Conservation (phyloP, 1,140 invertebrate species). For the Venustaconcha ellipsiformis region DNA sequence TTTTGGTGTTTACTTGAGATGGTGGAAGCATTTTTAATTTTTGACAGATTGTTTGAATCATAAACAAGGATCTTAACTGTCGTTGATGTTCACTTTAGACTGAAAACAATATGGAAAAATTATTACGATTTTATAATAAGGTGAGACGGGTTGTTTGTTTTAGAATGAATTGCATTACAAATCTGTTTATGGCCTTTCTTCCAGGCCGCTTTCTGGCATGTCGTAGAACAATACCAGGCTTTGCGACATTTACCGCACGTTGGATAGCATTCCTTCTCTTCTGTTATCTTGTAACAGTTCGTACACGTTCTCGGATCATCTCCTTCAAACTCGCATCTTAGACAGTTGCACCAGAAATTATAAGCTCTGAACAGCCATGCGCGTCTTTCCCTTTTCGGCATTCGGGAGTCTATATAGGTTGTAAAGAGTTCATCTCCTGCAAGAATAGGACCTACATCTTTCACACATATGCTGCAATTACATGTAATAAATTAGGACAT, state of each 20-base stretch:
- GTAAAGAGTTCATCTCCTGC: constrained; percentile 24
- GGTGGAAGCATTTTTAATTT: too few relatives aligned
- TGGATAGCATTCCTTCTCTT: constrained; percentile 29
- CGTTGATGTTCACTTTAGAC: too few relatives aligned
- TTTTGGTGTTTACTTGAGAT: too few relatives aligned
- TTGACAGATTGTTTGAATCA: too few relatives aligned
- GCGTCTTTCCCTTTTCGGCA: constrained; percentile 26
- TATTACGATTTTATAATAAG: too few relatives aligned
- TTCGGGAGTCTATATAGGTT: constrained; percentile 33
- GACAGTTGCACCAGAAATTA: constrained; percentile 56
- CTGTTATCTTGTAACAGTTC: constrained; percentile 41
- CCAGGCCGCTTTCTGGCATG: constrained; percentile 57
- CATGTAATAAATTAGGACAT: too few relatives aligned
- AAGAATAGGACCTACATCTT: too few relatives aligned
- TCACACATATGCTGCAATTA: too few relatives aligned
- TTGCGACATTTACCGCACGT: constrained; percentile 47
- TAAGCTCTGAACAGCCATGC: constrained; percentile 41
- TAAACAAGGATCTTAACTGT: too few relatives aligned
- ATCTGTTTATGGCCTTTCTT: constrained; percentile 58
- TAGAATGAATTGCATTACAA: constrained; percentile 39
- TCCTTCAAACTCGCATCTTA: constrained; percentile 49
- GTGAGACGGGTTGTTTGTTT: not conserved
- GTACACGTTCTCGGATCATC: constrained; percentile 46
- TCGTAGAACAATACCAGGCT: constrained; percentile 54
- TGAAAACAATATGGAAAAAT: too few relatives aligned